Base-by-base conservation (phyloP, 2,888 invertebrate species). In the Phortica magna region DNA sequence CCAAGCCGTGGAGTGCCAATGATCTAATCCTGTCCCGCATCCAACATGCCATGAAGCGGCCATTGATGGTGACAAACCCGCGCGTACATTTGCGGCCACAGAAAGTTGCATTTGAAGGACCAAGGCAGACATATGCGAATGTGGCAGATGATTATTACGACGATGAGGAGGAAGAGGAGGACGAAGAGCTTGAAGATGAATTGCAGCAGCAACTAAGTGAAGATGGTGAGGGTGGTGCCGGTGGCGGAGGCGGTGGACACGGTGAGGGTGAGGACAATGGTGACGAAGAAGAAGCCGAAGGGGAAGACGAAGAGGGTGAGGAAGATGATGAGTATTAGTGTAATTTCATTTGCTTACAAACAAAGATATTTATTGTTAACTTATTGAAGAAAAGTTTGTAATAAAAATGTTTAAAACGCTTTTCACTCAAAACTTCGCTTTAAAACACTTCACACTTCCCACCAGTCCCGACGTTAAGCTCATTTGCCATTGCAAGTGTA, bases 151-250 rank as follows among this genome's bases (percentile, higher is more conserved):
- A 22, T 0, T 31, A 65, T 39, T 31, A 65, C 4, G 65, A 65
- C 9, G 65, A 65, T 65, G 39, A 65, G n/a, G 39, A 65, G 31
- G 65, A 65, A 7, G 65, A 65, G 6, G 65, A 65, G 39, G 65
- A 65, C 12, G 65, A 65, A n/a, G 65, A 65, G n/a, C n/a, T 39
- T n/a, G 65, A 65, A 41, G 65, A 65, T n/a, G 65, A 65, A 41
- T n/a, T 65, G 14, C 41, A 65, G 41, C 7, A 41, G 12, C 41
- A 12, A 41, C n/a, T 65, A 17, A 41, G 17, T 42, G 42, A n/a
- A 7, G 41, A 31, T 6, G 17, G 41, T 39, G 65, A 17, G 4
- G n/a, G 42, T 41, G 55, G n/a, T n/a, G 55, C 14, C 12, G 17
- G 55, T 12, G 31, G 31, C 31, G 55, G 1, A 9, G 55, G 22